Conservation (phyloP, 30 jellyfish, hydroid and myxozoan genomes). For the Morbakka virulenta region DNA sequence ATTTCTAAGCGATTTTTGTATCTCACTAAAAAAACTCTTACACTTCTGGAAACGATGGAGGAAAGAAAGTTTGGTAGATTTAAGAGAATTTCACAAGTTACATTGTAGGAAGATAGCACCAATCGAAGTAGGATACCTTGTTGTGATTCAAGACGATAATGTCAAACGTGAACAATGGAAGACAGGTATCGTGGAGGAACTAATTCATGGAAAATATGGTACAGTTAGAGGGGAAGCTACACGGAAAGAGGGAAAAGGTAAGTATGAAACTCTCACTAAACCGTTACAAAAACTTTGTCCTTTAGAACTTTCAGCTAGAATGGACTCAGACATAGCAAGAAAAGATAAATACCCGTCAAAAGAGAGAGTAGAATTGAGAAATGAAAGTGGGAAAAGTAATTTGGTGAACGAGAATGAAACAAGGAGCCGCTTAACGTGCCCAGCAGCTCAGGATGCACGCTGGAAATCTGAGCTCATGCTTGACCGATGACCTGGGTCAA, state of each 20-base stretch:
- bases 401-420: neutral
- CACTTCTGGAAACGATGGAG: slow-evolving; percentile 45
- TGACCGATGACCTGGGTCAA: slow-evolving; percentile 56
- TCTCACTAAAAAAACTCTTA: slow-evolving; percentile 1
- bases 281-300: too few species aligned
- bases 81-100: too few species aligned
- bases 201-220: too few species aligned
- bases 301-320: too few species aligned
- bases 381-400: too few species aligned
- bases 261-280: too few species aligned
- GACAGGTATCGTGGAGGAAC: too few species aligned
- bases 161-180: too few species aligned
- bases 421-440: slow-evolving; percentile 12
- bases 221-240: neutral
- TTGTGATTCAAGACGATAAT: neutral
- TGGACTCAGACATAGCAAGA: neutral
- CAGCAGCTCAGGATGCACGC: slow-evolving; percentile 59
- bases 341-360: too few species aligned
- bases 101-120: too few species aligned
- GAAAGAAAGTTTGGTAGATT: slow-evolving; percentile 22
- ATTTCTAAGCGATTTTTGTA: slow-evolving; percentile 11
- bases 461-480: slow-evolving; percentile 48
- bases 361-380: too few species aligned
- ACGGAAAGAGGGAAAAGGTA: too few species aligned
- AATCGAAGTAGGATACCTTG: slow-evolving; percentile 1